Conservation (phyloP, 2,113 vertebrate species). For the Dipodomys spectabilis region DNA sequence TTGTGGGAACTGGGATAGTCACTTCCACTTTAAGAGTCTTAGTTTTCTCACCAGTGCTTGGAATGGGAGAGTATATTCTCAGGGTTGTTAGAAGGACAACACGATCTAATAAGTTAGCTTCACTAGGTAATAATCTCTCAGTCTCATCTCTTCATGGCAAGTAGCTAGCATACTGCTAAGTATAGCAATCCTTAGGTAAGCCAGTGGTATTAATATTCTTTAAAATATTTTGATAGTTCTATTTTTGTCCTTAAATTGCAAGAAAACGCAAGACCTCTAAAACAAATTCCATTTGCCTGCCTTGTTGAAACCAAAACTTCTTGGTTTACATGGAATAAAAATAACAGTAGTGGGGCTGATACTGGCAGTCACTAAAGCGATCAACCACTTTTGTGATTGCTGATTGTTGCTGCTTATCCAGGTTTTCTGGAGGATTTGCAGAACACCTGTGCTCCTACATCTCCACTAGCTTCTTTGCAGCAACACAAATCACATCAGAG, state of each 20-base stretch:
- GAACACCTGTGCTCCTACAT: neutral
- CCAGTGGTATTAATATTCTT: neutral
- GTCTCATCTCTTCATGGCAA: neutral
- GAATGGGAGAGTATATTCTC: neutral
- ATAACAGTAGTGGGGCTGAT: no score
- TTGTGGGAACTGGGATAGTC: neutral
- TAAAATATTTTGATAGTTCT: neutral
- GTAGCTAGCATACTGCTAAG: neutral
- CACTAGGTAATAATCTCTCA: neutral
- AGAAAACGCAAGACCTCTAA: neutral
- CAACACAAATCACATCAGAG: conserved; percentile 8
- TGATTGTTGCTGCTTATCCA: conserved; percentile 5
- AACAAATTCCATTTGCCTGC: neutral
- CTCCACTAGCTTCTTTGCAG: conserved; percentile 52
- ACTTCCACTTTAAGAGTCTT: neutral
- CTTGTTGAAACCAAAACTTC: neutral
- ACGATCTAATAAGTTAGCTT: neutral
- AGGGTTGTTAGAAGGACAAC: neutral
- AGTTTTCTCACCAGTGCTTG: neutral
- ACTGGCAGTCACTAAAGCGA: neutral
- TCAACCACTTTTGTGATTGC: neutral
- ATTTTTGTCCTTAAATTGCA: neutral
- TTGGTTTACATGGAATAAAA: neutral
- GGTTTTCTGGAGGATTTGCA: neutral
- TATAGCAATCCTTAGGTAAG: neutral